phyloP scores from a whole-genome alignment of 2,888 invertebrate genomes.

The Mythimna ferrago region DNA sequence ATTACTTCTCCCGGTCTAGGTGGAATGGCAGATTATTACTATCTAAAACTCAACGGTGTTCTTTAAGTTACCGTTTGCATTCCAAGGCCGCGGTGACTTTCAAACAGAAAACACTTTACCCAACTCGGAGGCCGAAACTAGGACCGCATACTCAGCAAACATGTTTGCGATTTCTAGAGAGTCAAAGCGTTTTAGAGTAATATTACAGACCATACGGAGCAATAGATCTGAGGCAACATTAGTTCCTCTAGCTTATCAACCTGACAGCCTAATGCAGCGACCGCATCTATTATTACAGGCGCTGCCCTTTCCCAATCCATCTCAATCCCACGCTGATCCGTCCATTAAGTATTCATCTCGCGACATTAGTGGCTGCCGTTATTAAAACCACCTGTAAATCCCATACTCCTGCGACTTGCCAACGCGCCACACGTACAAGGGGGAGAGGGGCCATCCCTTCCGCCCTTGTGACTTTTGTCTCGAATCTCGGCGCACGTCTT shows the following conservation, averaged over 20 bases:
- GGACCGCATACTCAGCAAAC: neutral
- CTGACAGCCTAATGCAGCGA: conserved; percentile 56
- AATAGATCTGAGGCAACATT: conserved; percentile 2
- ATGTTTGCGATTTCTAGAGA: neutral
- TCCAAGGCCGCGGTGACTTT: no score
- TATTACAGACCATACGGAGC: no score
- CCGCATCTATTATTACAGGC: conserved; percentile 75
- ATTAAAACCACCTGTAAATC: conserved; percentile 91
- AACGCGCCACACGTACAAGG: conserved; percentile 84
- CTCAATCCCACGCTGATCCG: conserved; percentile 80
- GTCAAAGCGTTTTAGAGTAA: neutral
- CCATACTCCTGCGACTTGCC: conserved; percentile 81
- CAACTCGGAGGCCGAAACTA: neutral
- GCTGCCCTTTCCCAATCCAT: conserved; percentile 78
- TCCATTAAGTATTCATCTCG: conserved; percentile 90
- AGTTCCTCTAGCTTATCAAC: conserved; percentile 31
- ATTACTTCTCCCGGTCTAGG: no score
- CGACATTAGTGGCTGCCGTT: conserved; percentile 88
- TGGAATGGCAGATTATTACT: no score
- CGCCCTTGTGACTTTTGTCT: conserved; percentile 90
- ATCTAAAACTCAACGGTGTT: no score
- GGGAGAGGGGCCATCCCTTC: conserved; percentile 78
- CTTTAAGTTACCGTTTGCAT: no score
- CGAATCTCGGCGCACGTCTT: conserved; percentile 90
- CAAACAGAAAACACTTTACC: no score